Percentiles rank a stretch among this genome's conserved stretches.
Evolutionary conservation across 2,113 vertebrate species (phyloP).

Genomic region (Hyperoodon ampullatus): DNA sequence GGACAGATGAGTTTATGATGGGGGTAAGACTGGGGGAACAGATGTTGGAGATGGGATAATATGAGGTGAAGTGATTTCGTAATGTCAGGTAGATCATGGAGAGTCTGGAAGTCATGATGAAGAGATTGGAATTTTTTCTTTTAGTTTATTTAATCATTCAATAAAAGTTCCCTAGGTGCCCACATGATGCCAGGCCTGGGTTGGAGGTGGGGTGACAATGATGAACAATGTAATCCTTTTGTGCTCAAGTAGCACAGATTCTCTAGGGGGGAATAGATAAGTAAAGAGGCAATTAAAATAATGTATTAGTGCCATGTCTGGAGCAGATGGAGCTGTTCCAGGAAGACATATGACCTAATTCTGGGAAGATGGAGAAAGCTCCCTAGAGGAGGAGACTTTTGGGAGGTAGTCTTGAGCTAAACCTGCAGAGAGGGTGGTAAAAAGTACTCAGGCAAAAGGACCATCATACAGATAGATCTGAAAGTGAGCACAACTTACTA

Average conservation of each 20-base stretch:
- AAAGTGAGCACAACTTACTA: not conserved
- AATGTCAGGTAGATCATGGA: not conserved
- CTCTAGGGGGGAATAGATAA: not conserved
- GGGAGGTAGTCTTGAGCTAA: not conserved
- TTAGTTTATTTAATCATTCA: slow-evolving; percentile 13
- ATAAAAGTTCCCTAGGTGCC: not conserved
- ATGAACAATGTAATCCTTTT: not conserved
- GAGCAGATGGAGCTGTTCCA: not conserved
- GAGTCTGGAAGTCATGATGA: not conserved
- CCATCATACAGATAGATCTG: not conserved
- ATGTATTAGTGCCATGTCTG: slow-evolving; percentile 18
- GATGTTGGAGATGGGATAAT: not conserved
- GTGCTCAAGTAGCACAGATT: not conserved
- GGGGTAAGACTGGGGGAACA: not conserved
- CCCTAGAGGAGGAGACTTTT: not conserved
- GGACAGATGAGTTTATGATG: not conserved
- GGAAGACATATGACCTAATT: not conserved
- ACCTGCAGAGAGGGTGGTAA: not conserved
- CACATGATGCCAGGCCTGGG: not conserved
- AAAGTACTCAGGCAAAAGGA: not conserved
- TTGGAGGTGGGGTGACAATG: not conserved
- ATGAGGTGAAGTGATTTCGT: not conserved
- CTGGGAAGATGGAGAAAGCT: not conserved
- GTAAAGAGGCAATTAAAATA: not conserved
- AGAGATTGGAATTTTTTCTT: not conserved